phyloP scores from a whole-genome alignment of 2,113 vertebrate species.

The Panurus biarmicus region DNA sequence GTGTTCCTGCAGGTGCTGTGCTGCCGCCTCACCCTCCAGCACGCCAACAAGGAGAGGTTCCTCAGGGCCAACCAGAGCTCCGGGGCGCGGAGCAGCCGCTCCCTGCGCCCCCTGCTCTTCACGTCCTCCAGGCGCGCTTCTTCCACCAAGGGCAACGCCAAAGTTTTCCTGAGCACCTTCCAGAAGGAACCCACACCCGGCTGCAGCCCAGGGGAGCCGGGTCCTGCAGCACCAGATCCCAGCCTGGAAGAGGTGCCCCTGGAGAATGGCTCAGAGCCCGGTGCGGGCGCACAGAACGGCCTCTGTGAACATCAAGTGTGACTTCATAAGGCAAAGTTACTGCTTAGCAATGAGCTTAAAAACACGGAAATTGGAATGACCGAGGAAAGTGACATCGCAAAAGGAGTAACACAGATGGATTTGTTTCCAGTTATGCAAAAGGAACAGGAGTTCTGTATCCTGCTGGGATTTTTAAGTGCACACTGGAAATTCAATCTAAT shows the following conservation, averaged over 20 bases:
- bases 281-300: neutral
- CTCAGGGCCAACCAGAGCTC: constrained; percentile 1
- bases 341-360: neutral
- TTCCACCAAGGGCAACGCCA: neutral
- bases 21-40: constrained; percentile 79
- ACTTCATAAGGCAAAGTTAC: constrained; percentile 11
- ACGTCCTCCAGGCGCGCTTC: constrained; percentile 11
- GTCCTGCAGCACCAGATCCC: neutral
- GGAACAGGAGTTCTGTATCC: neutral
- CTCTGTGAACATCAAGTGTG: constrained; percentile 65
- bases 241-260: neutral
- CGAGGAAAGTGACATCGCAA: neutral
- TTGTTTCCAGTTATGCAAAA: constrained; percentile 24
- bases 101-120: constrained; percentile 54
- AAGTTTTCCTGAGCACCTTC: constrained; percentile 63
- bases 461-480: neutral
- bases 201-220: neutral
- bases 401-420: neutral
- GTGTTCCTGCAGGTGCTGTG: constrained; percentile 85
- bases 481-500: constrained; percentile 41
- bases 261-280: neutral
- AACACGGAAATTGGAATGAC: neutral
- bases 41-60: constrained; percentile 74
- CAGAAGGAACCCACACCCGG: neutral
- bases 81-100: neutral